Evolutionary conservation across 2,113 vertebrate species (phyloP), one percentile per base, ranked within the genome.

Genomic region (Puffinus mauretanicus): DNA sequence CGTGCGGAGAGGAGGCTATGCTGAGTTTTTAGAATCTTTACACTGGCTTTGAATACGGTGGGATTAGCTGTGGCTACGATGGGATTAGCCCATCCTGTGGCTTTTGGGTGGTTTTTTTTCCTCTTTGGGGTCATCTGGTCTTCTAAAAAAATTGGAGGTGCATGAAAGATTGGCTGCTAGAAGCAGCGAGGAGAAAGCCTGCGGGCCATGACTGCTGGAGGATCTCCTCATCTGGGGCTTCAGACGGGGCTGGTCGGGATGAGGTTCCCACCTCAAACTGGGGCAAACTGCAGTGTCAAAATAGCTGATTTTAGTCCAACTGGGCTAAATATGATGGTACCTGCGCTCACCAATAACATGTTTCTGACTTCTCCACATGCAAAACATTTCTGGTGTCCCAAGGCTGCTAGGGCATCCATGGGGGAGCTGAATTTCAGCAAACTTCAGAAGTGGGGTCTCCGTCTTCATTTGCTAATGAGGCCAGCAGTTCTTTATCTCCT

Each of bases 171-270:
- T 86, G 75, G 24, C 54, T 72, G 11, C 24, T 38, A 19, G 30
- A 69, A 64, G 26, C 29, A 64, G 10, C 0, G 4, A 51, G 36
- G 24, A 64, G 42, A 54, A 78, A 82, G 8, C 26, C 38, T 36
- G 3, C 11, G 0, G 0, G 16, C 32, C 24, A n/a, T 0, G 0
- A 3, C 47, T 69, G 29, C 44, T 17, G 0, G 12, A 16, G 17
- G 1, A 36, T 24, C 18, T 57, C 20, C 55, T 77, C n/a, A 8
- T 42, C 17, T 42, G 54, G 42, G 36, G 5, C 36, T 65, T 58
- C 18, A 7, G 38, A 32, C 13, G 27, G 36, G 52, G 30, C 61
- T 88, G 46, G 8, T 6, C 0, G 4, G 82, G 38, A 29, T 38
- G 66, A 65, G 51, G 9, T 69, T 90, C 88, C 12, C 52, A 38